Conservation (phyloP, 30 jellyfish, hydroid and myxozoan species). For the Mastigias papua region DNA sequence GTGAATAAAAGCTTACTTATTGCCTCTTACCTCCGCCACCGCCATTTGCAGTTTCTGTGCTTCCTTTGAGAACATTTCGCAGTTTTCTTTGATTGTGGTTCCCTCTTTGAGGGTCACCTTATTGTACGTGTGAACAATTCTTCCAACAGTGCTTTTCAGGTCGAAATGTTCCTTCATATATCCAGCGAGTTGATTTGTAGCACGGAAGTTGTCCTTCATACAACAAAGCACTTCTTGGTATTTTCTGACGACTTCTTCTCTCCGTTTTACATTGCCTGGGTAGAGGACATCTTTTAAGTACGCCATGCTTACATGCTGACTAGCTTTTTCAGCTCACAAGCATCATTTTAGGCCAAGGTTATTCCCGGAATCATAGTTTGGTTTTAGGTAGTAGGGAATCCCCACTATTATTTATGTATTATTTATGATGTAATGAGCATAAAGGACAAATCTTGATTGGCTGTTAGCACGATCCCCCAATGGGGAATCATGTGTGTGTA, state of each 20-base stretch:
- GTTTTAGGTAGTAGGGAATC: too few relatives aligned
- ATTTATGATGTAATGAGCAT: too few relatives aligned
- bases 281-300: too few relatives aligned
- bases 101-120: constrained; percentile 8
- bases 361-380: too few relatives aligned
- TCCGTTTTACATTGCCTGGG: neutral
- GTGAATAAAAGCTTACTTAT: neutral
- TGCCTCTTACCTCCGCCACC: neutral
- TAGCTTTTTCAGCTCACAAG: too few relatives aligned
- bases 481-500: too few relatives aligned
- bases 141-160: neutral
- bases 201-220: neutral
- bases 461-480: too few relatives aligned
- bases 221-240: constrained; percentile 6
- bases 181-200: constrained; percentile 7
- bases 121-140: neutral
- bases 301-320: too few relatives aligned
- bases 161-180: neutral
- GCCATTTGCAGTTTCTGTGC: neutral
- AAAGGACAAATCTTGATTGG: too few relatives aligned
- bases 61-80: neutral
- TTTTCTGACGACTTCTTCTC: neutral
- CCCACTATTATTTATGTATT: too few relatives aligned
- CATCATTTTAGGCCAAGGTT: too few relatives aligned
- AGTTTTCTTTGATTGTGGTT: constrained; percentile 5